Conservation (phyloP, 92 coral and sea anemone species). For the Siderastrea siderea region DNA sequence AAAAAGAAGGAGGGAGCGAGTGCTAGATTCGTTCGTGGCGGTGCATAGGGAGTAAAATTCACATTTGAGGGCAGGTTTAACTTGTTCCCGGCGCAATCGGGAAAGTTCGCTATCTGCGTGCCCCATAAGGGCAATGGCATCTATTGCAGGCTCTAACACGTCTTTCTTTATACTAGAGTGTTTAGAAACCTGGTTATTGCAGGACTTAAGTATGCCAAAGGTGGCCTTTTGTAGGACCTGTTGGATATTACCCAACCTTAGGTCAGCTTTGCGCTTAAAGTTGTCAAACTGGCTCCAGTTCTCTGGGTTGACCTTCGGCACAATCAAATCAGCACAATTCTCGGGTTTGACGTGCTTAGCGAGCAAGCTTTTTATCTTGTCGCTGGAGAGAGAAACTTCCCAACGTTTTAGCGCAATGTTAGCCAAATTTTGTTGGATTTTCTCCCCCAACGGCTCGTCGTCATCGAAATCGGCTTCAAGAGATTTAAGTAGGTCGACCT, state of each 20-base stretch:
- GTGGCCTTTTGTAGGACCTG: too few species aligned
- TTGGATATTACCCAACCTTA: too few species aligned
- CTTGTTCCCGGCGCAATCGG: constrained; percentile 33
- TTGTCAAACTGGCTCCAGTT: too few species aligned
- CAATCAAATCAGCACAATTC: constrained; percentile 28
- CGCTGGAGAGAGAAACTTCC: constrained; percentile 19
- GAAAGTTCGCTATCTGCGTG: constrained; percentile 24
- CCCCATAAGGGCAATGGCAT: neutral
- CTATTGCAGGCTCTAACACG: too few species aligned
- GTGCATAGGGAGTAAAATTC: constrained; percentile 33
- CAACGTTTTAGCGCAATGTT: neutral
- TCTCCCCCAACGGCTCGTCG: neutral
- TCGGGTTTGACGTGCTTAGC: constrained; percentile 41
- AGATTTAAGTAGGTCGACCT: neutral
- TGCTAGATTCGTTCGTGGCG: neutral
- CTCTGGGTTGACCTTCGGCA: constrained; percentile 16
- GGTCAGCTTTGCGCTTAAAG: too few species aligned
- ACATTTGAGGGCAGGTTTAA: constrained; percentile 41
- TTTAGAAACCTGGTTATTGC: too few species aligned
- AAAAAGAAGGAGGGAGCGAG: constrained; percentile 11
- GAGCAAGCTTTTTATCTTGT: constrained; percentile 32
- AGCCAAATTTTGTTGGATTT: neutral
- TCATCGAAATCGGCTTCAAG: neutral
- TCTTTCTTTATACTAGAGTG: too few species aligned
- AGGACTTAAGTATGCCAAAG: too few species aligned